These are phyloP conservation scores for Cotesia congregata DNA, from an alignment of 2,888 invertebrate genomes.

Conservation along the genomic window DNA sequence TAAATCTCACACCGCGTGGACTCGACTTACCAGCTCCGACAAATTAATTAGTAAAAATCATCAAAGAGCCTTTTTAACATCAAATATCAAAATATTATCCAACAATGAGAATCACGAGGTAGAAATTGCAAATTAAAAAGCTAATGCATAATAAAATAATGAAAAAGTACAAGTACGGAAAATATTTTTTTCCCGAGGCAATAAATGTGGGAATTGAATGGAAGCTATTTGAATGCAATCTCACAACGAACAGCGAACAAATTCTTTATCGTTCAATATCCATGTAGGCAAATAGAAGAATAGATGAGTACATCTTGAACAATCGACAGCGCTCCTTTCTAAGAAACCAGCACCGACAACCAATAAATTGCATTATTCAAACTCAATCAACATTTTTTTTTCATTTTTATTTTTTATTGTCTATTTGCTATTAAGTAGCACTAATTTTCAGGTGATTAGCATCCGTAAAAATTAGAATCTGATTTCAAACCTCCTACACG, in stretches of 20 bases:
- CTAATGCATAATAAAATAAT: too few species aligned
- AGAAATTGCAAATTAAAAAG: neutral
- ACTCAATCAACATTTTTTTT: neutral
- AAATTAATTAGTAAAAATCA: conserved; percentile 30
- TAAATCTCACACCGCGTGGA: conserved; percentile 29
- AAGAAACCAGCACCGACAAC: neutral
- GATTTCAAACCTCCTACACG: too few species aligned
- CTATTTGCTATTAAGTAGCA: neutral
- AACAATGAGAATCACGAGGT: neutral
- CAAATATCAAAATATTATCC: neutral
- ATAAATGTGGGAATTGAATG: neutral
- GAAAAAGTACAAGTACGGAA: neutral
- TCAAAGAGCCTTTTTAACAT: neutral
- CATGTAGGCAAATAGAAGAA: neutral
- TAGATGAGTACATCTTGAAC: neutral
- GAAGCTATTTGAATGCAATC: conserved; percentile 5
- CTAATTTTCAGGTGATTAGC: too few species aligned
- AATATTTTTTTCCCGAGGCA: neutral
- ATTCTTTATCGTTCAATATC: neutral
- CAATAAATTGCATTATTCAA: conserved; percentile 8
- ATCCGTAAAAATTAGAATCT: too few species aligned
- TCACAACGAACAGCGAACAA: neutral
- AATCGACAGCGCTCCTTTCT: neutral
- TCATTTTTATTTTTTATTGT: neutral
- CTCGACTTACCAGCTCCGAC: conserved; percentile 23